Evolutionary conservation across 2,888 invertebrate species (phyloP).

Genomic region (Cybosia mesomella): DNA sequence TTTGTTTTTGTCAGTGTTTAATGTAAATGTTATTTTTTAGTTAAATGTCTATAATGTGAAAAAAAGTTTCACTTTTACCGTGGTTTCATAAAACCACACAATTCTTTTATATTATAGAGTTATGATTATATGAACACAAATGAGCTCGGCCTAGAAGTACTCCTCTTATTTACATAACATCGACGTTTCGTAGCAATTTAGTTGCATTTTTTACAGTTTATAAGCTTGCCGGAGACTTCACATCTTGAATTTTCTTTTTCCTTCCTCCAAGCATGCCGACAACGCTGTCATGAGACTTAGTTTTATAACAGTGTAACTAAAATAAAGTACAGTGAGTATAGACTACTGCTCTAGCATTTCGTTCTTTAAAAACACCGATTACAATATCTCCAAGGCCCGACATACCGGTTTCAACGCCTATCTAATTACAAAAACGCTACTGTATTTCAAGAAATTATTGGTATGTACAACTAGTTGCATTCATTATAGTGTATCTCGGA

Average conservation of each 20-base stretch:
- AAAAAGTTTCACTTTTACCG: too few species aligned
- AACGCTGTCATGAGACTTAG: neutral
- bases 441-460: constrained; percentile 44
- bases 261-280: neutral
- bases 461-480: constrained; percentile 25
- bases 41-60: too few species aligned
- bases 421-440: constrained; percentile 51
- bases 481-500: constrained; percentile 37
- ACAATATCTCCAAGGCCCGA: constrained; percentile 28
- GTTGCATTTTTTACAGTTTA: neutral
- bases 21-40: too few species aligned
- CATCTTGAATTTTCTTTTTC: neutral
- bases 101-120: too few species aligned
- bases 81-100: too few species aligned
- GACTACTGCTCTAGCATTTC: constrained; percentile 26
- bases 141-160: neutral
- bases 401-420: constrained; percentile 45
- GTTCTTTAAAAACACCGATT: constrained; percentile 43
- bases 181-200: neutral
- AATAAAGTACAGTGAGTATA: constrained; percentile 19
- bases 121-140: neutral
- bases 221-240: neutral
- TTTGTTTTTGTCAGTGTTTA: too few species aligned
- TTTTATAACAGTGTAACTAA: neutral
- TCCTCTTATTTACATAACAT: neutral